phyloP scores from a whole-genome alignment of 1,140 invertebrate species.

The Batillaria attramentaria region DNA sequence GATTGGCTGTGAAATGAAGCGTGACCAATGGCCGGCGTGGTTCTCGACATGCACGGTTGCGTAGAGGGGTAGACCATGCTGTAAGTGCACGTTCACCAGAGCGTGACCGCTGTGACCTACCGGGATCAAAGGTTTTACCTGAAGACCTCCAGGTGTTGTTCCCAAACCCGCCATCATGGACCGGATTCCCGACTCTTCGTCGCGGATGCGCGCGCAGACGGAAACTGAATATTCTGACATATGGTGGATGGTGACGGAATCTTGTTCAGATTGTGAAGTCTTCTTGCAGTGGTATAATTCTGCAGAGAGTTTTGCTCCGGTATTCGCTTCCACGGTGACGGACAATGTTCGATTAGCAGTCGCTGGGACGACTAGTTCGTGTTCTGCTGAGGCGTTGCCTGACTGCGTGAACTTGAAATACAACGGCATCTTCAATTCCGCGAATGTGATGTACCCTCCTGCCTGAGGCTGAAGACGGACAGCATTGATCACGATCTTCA shows the following conservation, averaged over 20 bases:
- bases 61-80: slow-evolving; percentile 36
- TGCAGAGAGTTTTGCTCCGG: neutral
- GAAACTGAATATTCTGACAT: slow-evolving; percentile 30
- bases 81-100: slow-evolving; percentile 24
- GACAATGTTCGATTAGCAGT: neutral
- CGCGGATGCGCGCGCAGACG: slow-evolving; percentile 32
- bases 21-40: slow-evolving; percentile 28
- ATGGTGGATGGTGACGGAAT: slow-evolving; percentile 31
- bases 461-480: no score
- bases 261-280: neutral
- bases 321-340: neutral
- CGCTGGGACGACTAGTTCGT: neutral
- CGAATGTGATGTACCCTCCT: no score
- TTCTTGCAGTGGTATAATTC: neutral
- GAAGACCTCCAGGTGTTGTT: slow-evolving; percentile 35
- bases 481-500: no score
- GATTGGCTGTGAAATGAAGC: slow-evolving; percentile 36
- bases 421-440: slow-evolving; percentile 3
- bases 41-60: slow-evolving; percentile 35
- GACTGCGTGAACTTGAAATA: neutral
- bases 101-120: slow-evolving; percentile 24
- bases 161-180: slow-evolving; percentile 36
- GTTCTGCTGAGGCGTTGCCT: neutral
- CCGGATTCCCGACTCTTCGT: slow-evolving; percentile 40
- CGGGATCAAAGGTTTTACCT: slow-evolving; percentile 23